These are phyloP conservation scores for Zoroaster sp. DNA, from an alignment of 53 echinoderm and acorn worm species.

Conservation along the genomic window DNA sequence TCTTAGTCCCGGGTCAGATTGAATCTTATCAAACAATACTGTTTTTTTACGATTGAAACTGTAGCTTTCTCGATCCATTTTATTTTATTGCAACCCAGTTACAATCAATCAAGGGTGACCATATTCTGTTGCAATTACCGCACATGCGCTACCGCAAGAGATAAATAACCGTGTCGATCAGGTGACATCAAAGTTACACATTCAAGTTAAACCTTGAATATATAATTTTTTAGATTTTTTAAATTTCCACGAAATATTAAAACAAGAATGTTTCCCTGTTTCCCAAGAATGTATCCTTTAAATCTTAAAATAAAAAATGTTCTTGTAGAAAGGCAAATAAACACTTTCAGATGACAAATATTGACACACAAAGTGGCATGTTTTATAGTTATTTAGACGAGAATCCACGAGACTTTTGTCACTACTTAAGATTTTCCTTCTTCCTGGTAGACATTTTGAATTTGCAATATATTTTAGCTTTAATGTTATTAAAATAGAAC, in stretches of 20 bases:
- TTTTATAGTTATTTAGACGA: no score
- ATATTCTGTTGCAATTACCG: constrained; percentile 1
- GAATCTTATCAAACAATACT: constrained; percentile 21
- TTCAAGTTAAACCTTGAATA: neutral
- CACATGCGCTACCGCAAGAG: neutral
- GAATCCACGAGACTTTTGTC: no score
- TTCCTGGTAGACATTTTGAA: no score
- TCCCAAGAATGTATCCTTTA: no score
- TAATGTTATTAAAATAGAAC: no score
- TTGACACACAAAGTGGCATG: no score
- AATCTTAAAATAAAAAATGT: no score
- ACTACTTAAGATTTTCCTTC: no score
- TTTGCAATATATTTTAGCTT: no score
- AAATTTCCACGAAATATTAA: neutral
- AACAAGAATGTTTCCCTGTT: neutral
- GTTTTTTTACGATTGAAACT: neutral
- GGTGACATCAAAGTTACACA: neutral
- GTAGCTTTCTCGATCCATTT: neutral
- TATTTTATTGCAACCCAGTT: constrained; percentile 12
- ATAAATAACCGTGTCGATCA: neutral
- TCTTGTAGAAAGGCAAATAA: no score
- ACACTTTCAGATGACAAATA: no score
- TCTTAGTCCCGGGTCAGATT: neutral
- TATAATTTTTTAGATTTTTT: neutral
- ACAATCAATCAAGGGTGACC: neutral